phyloP scores from a whole-genome alignment of 2,113 vertebrate genomes.

The Semnornis frantzii region DNA sequence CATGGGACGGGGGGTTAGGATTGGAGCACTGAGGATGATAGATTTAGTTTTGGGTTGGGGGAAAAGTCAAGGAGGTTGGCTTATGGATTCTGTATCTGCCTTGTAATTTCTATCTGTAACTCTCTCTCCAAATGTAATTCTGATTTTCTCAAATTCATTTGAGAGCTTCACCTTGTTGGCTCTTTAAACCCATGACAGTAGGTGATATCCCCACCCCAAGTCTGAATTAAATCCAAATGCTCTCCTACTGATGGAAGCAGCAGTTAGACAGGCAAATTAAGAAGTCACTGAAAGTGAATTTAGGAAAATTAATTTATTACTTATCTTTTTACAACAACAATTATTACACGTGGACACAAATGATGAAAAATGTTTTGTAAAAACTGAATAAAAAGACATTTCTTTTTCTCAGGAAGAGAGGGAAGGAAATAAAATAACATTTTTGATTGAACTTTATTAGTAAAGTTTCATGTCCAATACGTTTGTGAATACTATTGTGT shows the following conservation, averaged over 20 bases:
- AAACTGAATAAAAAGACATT: neutral
- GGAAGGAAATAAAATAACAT: neutral
- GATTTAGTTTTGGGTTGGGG: too few species aligned
- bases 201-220: neutral
- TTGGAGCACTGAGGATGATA: too few species aligned
- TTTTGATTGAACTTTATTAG: neutral
- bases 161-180: too few species aligned
- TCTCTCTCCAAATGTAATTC: too few species aligned
- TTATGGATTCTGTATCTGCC: too few species aligned
- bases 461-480: neutral
- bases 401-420: neutral
- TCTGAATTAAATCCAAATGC: neutral
- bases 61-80: too few species aligned
- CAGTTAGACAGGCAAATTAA: neutral
- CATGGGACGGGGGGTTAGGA: too few species aligned
- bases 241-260: neutral
- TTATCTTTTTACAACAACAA: neutral
- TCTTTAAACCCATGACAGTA: neutral
- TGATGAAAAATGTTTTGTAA: neutral
- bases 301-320: slow-evolving; percentile 5
- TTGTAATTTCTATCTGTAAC: too few species aligned
- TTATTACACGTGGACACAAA: neutral
- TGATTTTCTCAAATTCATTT: too few species aligned
- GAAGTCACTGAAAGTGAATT: neutral
- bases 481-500: neutral